Evolutionary conservation across 2,113 vertebrate genomes (phyloP).

Genomic region (Okapia johnstoni): DNA sequence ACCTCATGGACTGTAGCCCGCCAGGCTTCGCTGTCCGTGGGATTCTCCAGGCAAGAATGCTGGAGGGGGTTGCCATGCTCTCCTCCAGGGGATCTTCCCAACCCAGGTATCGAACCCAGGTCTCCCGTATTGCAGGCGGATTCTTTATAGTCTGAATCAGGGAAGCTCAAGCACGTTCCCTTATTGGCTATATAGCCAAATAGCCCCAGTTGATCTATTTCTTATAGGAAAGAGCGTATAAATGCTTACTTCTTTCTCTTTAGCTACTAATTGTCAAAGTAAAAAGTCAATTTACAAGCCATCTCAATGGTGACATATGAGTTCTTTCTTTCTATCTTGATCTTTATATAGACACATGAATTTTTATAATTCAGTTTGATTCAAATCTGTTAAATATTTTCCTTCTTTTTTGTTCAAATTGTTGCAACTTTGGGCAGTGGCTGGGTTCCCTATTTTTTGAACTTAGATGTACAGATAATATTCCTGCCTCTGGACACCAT

Average conservation of each 20-base stretch:
- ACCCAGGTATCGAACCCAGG: background rate
- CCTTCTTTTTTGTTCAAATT: background rate
- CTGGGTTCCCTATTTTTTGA: background rate
- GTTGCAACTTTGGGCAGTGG: background rate
- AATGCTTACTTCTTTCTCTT: background rate
- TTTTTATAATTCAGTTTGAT: background rate
- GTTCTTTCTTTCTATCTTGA: background rate
- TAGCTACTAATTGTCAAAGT: background rate
- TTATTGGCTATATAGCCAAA: background rate
- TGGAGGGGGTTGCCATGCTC: background rate
- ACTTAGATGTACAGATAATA: background rate
- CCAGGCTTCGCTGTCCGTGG: background rate
- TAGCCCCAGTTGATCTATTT: background rate
- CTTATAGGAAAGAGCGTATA: background rate
- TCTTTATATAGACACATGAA: background rate
- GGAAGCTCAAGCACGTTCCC: background rate
- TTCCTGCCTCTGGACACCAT: background rate
- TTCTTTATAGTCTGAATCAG: background rate
- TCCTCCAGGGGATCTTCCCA: background rate
- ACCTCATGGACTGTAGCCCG: background rate
- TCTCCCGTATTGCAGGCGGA: accelerated
- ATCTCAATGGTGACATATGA: background rate
- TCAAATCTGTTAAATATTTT: background rate
- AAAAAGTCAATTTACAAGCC: background rate
- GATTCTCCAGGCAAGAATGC: background rate